phyloP scores from a whole-genome alignment of 2,113 vertebrate species.

The Butastur rufipennis region DNA sequence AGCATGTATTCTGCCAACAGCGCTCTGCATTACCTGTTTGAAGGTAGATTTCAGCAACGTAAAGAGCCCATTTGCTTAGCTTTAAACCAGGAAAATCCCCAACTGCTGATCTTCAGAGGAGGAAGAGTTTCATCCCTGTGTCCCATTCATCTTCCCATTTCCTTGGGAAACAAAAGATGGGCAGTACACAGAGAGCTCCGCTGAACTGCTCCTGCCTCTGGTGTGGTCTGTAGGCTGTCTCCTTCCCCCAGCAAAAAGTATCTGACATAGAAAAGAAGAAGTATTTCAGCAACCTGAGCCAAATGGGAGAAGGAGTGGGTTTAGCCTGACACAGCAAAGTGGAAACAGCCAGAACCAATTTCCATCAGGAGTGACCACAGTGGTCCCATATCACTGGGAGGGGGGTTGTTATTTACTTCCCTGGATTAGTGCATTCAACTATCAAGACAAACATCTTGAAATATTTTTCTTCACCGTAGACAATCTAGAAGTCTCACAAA shows the following conservation, averaged over 20 bases:
- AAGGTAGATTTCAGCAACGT: background rate
- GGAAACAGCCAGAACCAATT: background rate
- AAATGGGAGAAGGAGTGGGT: background rate
- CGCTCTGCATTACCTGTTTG: background rate
- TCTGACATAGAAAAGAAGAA: background rate
- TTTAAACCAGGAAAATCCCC: background rate
- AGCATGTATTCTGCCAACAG: background rate
- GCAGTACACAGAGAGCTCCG: background rate
- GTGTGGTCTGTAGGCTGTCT: background rate
- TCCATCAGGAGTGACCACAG: background rate
- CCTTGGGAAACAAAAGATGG: background rate
- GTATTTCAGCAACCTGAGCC: background rate
- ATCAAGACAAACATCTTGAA: background rate
- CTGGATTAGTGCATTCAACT: background rate
- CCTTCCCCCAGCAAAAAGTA: background rate
- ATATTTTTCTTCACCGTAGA: background rate
- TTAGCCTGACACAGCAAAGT: background rate
- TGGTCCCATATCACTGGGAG: background rate
- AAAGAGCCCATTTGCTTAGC: background rate
- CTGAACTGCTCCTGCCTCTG: background rate
- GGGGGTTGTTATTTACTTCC: background rate
- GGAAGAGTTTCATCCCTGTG: background rate
- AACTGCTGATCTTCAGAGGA: background rate
- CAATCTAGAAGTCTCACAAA: background rate
- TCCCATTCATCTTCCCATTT: background rate